Base-by-base conservation (phyloP, 1,140 invertebrate genomes). In the Prorops nasuta region DNA sequence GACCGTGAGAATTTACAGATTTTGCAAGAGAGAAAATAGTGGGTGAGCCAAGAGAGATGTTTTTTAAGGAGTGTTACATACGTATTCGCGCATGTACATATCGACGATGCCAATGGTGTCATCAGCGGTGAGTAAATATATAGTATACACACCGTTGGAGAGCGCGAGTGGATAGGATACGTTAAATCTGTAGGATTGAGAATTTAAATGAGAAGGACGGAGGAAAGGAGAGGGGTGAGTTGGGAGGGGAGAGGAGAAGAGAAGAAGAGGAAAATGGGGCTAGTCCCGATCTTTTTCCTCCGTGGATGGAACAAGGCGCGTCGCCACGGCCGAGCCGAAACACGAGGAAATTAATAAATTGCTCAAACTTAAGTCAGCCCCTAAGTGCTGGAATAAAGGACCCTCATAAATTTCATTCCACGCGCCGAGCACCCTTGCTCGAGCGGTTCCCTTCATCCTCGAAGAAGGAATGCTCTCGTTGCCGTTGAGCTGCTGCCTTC, bases 261-360 rank as follows among this genome's bases (percentile, higher is more conserved):
- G 39, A 21, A 18, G 35, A 31, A 32, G 14, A 10, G 24, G 24
- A 28, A 10, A 28, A 10, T 28, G n/a, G n/a, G n/a, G 24, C 24
- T 28, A 28, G 24, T 10, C 24, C 4, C 24, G 24, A 6, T 28
- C 4, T 28, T 28, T 28, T 46, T 19, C 28, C 24, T 6, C 24
- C 4, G 40, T 12, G 37, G 31, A 38, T 18, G 34, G 42, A 49
- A 41, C 31, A 37, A 49, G 39, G 51, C 43, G 37, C 52, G 48
- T 59, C 49, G 28, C 28, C 40, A 37, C 17, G 43, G 38, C 21
- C 41, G 50, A 44, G 51, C 56, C 53, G 54, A 66, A 70, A 66
- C 58, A 54, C 54, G 56, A 47, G 57, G 57, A 71, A 72, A 72
- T 74, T 71, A 72, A 72, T 72, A 69, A 74, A 72, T 72, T 69